Evolutionary conservation across 2,113 vertebrate genomes (phyloP).

Genomic region (Helogale parvula): DNA sequence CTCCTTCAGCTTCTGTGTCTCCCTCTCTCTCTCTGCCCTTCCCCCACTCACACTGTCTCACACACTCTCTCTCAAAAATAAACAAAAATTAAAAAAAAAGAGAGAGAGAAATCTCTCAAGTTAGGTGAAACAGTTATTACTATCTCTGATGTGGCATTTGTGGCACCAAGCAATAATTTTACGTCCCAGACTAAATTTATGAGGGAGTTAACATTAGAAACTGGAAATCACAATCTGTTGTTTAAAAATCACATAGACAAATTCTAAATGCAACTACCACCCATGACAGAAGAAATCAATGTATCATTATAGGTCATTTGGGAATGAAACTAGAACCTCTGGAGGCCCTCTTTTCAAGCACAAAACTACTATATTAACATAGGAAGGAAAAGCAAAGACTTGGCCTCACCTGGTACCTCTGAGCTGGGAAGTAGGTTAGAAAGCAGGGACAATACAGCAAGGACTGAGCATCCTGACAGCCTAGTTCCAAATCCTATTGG

Average conservation of each 20-base stretch:
- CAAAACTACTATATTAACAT: background rate
- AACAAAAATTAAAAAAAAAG: too few relatives aligned
- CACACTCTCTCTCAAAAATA: too few relatives aligned
- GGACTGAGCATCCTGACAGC: background rate
- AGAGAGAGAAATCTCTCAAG: background rate
- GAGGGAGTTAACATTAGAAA: background rate
- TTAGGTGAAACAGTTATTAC: constrained; percentile 4
- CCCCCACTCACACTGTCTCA: too few relatives aligned
- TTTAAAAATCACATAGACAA: background rate
- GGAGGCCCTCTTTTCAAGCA: background rate
- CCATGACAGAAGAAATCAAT: background rate
- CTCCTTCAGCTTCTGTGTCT: too few relatives aligned
- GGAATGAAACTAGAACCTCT: background rate
- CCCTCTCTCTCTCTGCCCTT: too few relatives aligned
- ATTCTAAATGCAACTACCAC: constrained; percentile 25
- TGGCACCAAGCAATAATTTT: background rate
- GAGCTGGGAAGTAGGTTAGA: background rate
- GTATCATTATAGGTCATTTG: background rate
- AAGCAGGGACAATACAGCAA: background rate
- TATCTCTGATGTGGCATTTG: background rate
- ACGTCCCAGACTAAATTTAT: constrained; percentile 26
- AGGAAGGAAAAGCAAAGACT: background rate
- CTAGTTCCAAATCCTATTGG: background rate
- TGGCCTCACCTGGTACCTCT: background rate
- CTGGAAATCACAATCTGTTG: background rate